Evolutionary conservation across 2,113 vertebrate species (phyloP).

Genomic region (Brachypteracias leptosomus): DNA sequence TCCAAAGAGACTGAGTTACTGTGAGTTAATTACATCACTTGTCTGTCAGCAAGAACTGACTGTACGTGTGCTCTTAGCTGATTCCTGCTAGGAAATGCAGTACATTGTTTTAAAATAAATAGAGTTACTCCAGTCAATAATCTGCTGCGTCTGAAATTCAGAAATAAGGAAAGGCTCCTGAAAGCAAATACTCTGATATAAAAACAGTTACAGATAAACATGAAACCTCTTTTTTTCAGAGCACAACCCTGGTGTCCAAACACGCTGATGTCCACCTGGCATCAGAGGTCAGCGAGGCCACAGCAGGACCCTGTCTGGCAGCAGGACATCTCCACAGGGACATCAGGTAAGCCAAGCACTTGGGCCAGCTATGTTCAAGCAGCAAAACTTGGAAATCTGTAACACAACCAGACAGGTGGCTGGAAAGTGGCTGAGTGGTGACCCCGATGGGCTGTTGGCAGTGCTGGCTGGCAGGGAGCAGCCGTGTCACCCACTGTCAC

Average conservation of each 20-base stretch:
- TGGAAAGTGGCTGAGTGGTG: not conserved
- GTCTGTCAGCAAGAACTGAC: not conserved
- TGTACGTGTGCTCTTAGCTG: not conserved
- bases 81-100: not conserved
- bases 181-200: not conserved
- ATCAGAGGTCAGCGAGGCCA: not conserved
- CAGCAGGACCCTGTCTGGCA: not conserved
- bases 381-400: not conserved
- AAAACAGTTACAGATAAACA: not conserved
- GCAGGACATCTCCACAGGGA: not conserved
- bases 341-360: not conserved
- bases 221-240: not conserved
- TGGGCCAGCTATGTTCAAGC: not conserved
- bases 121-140: not conserved
- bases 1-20: not conserved
- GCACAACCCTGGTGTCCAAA: not conserved
- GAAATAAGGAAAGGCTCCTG: not conserved
- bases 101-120: not conserved
- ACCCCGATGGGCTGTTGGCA: not conserved
- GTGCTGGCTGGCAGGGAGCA: not conserved
- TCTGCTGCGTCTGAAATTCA: not conserved
- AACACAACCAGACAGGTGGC: not conserved
- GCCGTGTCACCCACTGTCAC: rapidly evolving
- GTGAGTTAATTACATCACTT: constrained; percentile 5
- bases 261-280: rapidly evolving